These are phyloP conservation scores for Hoplostethus atlanticus DNA, from an alignment of 2,797 vertebrate genomes.

Conservation along the genomic window DNA sequence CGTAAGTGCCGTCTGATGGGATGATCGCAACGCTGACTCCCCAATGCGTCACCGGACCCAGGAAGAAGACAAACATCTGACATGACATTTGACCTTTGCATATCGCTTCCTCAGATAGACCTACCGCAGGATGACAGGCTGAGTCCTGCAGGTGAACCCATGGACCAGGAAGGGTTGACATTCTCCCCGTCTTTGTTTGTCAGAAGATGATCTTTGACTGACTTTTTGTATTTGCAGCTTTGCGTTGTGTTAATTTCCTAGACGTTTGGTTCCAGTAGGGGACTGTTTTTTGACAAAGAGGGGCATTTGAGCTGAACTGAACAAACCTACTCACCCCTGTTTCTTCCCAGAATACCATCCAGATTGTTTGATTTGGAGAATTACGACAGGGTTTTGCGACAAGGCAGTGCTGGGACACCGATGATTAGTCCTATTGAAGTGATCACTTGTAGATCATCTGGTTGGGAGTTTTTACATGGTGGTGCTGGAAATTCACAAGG, in stretches of 20 bases:
- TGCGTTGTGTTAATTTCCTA: constrained; percentile 21
- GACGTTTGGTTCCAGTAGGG: background rate
- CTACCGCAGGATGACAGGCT: constrained; percentile 38
- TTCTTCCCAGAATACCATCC: constrained; percentile 2
- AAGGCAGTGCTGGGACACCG: background rate
- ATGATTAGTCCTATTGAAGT: background rate
- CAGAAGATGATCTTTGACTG: constrained; percentile 62
- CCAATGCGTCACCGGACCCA: background rate
- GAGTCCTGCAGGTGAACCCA: constrained; percentile 46
- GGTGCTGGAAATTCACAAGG: background rate
- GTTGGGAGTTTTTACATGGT: background rate
- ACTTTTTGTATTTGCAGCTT: constrained; percentile 30
- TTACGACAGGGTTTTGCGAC: background rate
- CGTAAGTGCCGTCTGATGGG: background rate
- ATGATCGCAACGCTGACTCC: background rate
- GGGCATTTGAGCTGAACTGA: constrained; percentile 13
- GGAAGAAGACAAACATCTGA: constrained; percentile 43
- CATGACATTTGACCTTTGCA: constrained; percentile 50
- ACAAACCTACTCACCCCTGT: background rate
- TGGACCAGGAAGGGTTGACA: constrained; percentile 29
- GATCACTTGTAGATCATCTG: background rate
- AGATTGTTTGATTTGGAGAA: constrained; percentile 22
- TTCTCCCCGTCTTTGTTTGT: constrained; percentile 10
- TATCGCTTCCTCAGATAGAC: constrained; percentile 22
- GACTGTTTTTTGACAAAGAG: background rate